Percentiles rank a stretch among this genome's conserved stretches.
These are phyloP conservation scores for Dryas iulia DNA, from an alignment of 1,140 invertebrate genomes.

Conservation along the genomic window DNA sequence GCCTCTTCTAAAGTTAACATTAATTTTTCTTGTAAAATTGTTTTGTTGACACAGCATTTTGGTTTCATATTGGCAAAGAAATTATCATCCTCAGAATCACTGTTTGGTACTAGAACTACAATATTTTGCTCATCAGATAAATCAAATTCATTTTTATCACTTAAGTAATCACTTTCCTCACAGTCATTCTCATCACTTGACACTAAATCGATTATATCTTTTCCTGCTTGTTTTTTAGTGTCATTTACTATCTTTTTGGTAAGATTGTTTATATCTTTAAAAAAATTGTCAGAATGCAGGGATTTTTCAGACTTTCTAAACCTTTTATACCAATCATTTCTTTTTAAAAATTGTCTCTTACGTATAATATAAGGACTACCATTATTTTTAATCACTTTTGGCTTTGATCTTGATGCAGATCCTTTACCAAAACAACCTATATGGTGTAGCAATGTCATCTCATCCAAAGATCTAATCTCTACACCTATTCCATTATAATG, in stretches of 20 bases:
- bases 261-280: slow-evolving; percentile 57
- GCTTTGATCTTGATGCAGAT: slow-evolving; percentile 82
- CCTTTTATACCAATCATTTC: slow-evolving; percentile 81
- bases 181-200: slow-evolving; percentile 60
- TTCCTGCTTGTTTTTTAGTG: slow-evolving; percentile 41
- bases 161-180: slow-evolving; percentile 32
- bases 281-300: slow-evolving; percentile 52
- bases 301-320: slow-evolving; percentile 55
- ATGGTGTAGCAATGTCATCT: slow-evolving; percentile 83
- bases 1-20: slow-evolving; percentile 88
- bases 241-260: slow-evolving; percentile 53
- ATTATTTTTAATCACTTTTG: slow-evolving; percentile 71
- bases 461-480: slow-evolving; percentile 81
- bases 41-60: slow-evolving; percentile 81
- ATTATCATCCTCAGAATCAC: slow-evolving; percentile 84
- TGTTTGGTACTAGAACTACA: slow-evolving; percentile 83
- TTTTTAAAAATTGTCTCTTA: slow-evolving; percentile 81
- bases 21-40: slow-evolving; percentile 83
- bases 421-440: slow-evolving; percentile 90
- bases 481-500: slow-evolving; percentile 84
- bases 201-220: slow-evolving; percentile 63
- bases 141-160: slow-evolving; percentile 31
- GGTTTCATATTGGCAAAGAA: slow-evolving; percentile 84
- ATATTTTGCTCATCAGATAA: slow-evolving; percentile 57
- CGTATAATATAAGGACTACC: slow-evolving; percentile 74